phyloP scores from a whole-genome alignment of 2,888 invertebrate genomes.

The Oeneis ivallda region DNA sequence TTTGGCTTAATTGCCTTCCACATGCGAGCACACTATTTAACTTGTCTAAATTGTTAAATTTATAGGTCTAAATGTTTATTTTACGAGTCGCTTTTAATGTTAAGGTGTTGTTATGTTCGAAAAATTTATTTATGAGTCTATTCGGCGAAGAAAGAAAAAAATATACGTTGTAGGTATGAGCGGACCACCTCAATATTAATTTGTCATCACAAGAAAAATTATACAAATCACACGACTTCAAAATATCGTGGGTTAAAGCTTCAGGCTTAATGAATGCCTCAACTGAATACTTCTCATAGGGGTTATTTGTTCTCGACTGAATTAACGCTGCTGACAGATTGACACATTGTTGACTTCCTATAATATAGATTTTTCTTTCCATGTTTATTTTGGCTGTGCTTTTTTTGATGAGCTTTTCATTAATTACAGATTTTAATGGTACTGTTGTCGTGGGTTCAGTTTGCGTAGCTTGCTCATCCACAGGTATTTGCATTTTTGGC shows the following conservation, averaged over 20 bases:
- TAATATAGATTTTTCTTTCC: not conserved
- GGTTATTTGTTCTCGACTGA: not conserved
- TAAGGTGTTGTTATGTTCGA: too few relatives aligned
- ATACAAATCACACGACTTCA: not conserved
- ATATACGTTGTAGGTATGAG: too few relatives aligned
- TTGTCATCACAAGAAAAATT: not conserved
- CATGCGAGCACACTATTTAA: too few relatives aligned
- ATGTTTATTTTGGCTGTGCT: not conserved
- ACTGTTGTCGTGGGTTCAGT: not conserved
- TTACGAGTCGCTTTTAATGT: too few relatives aligned
- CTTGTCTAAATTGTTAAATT: too few relatives aligned
- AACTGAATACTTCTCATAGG: not conserved
- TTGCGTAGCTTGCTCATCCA: not conserved
- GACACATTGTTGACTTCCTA: not conserved
- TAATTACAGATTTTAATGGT: not conserved
- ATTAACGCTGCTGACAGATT: not conserved
- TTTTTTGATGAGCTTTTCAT: not conserved
- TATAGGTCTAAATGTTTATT: too few relatives aligned
- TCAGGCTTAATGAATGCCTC: not conserved
- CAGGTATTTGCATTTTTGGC: not conserved
- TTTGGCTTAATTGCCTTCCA: too few relatives aligned
- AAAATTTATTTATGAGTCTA: too few relatives aligned
- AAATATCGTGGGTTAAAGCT: not conserved
- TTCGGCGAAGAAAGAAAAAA: too few relatives aligned
- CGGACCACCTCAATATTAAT: too few relatives aligned